Conservation (phyloP, 2,797 vertebrate species). For the Rousettus madagascariensis region DNA sequence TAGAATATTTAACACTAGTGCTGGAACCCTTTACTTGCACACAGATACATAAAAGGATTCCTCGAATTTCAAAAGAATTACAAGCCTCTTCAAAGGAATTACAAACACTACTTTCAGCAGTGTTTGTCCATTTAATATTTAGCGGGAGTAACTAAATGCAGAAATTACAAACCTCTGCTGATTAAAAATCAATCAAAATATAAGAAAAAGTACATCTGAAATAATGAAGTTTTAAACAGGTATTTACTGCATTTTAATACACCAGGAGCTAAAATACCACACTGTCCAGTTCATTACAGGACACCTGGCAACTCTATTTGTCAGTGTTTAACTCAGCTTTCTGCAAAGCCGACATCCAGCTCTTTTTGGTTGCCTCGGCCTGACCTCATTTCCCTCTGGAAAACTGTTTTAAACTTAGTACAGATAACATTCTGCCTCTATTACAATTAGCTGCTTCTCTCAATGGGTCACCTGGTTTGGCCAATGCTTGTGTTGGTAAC, state of each 20-base stretch:
- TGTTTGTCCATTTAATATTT: constrained; percentile 30
- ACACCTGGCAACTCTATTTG: not conserved
- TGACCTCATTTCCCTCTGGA: constrained; percentile 66
- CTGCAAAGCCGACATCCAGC: constrained; percentile 11
- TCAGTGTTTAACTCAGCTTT: not conserved
- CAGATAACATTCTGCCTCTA: constrained; percentile 32
- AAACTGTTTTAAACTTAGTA: constrained; percentile 46
- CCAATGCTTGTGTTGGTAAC: not conserved
- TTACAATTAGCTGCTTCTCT: constrained; percentile 46
- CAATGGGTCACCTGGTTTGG: not conserved
- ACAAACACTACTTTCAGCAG: not conserved
- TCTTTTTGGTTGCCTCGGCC: not conserved
- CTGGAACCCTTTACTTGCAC: constrained; percentile 5
- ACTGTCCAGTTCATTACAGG: not conserved
- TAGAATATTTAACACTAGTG: constrained; percentile 1
- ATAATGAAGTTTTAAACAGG: constrained; percentile 34
- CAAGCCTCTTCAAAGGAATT: not conserved
- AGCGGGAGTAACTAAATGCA: constrained; percentile 50
- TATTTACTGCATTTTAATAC: not conserved
- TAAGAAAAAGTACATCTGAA: constrained; percentile 50
- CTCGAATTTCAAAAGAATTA: constrained; percentile 56
- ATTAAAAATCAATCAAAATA: constrained; percentile 53
- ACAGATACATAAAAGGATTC: constrained; percentile 42
- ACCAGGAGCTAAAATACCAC: not conserved
- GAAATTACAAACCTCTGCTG: constrained; percentile 64